Base-by-base conservation (phyloP, 2,797 vertebrate genomes). In the Poecilia gillii region DNA sequence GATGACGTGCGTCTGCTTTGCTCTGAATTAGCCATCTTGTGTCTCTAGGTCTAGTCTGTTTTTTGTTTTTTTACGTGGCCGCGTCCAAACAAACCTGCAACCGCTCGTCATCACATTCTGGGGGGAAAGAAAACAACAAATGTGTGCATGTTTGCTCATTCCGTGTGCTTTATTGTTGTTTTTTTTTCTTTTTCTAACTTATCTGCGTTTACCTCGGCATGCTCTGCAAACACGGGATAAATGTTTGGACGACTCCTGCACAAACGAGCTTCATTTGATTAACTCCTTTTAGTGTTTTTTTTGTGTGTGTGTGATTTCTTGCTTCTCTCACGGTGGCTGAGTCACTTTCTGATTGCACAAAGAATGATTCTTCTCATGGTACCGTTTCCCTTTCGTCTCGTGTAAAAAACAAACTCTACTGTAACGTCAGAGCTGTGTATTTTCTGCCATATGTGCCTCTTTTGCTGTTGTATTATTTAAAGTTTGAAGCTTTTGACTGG, bases 361-460 rank as follows among this genome's bases (percentile, higher is more conserved):
- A 81, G 71, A 78, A 72, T 74, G 33, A 77, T 79, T 77, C 5
- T 82, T 84, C 76, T 57, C 9, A 49, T 72, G 3, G 45, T 72
- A 28, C 43, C 6, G 51, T 81, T 79, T 16, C 72, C 25, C 14
- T 8, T 53, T 7, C 68, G 59, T 83, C 71, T 73, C 76, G 39
- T 81, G 51, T 73, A 76, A 88, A 31, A 31, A 33, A 78, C 73
- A 83, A 78, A 78, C 59, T 66, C 74, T 77, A 81, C 80, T 86
- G 46, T 84, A 86, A 84, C 74, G 80, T 83, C 72, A 72, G 68
- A 83, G 77, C 76, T 86, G 51, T 86, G 76, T 90, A 83, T 83
- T 83, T 75, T 90, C 90, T 89, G 89, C 94, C 94, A 88, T 85
- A 90, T 84, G 94, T 95, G 94, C 94, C 94, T 95, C 71, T 91